A percentile compares a stretch with the other conserved stretches of the same genome.
Conservation (phyloP, 2,113 vertebrate genomes). For the Rafetus swinhoei region DNA sequence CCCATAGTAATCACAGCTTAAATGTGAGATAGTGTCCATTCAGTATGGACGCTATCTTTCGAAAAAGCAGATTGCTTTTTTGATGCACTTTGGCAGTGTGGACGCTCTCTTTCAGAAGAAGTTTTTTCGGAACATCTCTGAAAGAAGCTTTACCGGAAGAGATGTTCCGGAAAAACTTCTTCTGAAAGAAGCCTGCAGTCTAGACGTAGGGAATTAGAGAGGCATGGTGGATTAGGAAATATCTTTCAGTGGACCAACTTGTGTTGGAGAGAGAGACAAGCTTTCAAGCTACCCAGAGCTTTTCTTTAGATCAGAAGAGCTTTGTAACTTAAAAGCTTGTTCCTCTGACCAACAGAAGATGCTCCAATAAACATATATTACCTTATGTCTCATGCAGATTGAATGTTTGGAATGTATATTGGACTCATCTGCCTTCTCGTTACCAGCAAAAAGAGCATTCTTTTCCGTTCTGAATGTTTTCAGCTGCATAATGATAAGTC, state of each 20-base stretch:
- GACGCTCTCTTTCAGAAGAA: too few species aligned
- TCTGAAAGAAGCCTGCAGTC: too few species aligned
- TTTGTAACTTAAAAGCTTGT: too few species aligned
- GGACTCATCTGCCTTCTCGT: neutral
- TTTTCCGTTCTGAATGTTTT: neutral
- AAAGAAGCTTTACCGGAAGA: too few species aligned
- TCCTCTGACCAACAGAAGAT: neutral
- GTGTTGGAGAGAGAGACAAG: neutral
- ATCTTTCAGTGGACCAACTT: neutral
- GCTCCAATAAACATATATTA: neutral
- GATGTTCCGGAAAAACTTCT: too few species aligned
- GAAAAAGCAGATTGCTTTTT: too few species aligned
- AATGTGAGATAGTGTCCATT: too few species aligned
- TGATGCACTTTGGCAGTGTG: too few species aligned
- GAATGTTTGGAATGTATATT: neutral
- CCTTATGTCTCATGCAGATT: neutral
- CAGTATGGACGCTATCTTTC: too few species aligned
- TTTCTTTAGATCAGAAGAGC: neutral
- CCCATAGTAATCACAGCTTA: too few species aligned
- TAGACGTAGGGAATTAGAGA: neutral
- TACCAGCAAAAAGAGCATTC: neutral
- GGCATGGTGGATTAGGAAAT: neutral
- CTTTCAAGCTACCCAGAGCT: neutral
- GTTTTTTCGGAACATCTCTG: too few species aligned
- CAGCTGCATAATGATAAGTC: neutral